Evolutionary conservation across 1,140 invertebrate genomes (phyloP).

Genomic region (Drosophila navojoa): DNA sequence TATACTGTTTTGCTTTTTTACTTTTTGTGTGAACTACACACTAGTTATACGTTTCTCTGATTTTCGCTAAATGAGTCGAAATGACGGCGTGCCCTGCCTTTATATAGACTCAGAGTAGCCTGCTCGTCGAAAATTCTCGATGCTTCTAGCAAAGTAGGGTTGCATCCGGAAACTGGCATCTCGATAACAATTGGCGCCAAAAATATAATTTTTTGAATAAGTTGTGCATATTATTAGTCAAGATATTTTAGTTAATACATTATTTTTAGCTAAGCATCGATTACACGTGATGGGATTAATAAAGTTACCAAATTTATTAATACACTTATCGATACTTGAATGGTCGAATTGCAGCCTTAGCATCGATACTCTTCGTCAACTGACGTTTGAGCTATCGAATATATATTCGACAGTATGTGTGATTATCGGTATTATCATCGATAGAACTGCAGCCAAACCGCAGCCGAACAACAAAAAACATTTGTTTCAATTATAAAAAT

Average conservation of each 20-base stretch:
- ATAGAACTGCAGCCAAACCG: constrained; percentile 58
- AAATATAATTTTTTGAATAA: neutral
- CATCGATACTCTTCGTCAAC: constrained; percentile 22
- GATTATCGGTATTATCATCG: constrained; percentile 29
- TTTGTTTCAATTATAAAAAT: constrained; percentile 59
- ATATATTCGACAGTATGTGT: constrained; percentile 7
- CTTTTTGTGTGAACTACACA: constrained; percentile 24
- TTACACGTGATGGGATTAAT: neutral
- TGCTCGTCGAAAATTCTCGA: constrained; percentile 68
- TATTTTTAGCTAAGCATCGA: neutral
- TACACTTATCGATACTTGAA: neutral
- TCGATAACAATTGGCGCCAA: constrained; percentile 13
- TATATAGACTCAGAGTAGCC: constrained; percentile 56
- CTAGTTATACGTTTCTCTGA: constrained; percentile 10
- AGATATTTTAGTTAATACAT: neutral
- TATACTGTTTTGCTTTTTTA: constrained; percentile 29
- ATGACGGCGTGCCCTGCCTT: neutral
- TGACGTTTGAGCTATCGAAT: constrained; percentile 8
- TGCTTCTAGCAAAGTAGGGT: constrained; percentile 56
- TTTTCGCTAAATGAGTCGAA: constrained; percentile 50
- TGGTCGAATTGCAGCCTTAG: constrained; percentile 17
- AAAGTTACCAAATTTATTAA: neutral
- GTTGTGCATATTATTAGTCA: neutral
- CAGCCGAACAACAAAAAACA: constrained; percentile 72
- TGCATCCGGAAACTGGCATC: constrained; percentile 42